Evolutionary conservation across 2,797 vertebrate genomes (phyloP).

Genomic region (Coranthus polyacanthus): DNA sequence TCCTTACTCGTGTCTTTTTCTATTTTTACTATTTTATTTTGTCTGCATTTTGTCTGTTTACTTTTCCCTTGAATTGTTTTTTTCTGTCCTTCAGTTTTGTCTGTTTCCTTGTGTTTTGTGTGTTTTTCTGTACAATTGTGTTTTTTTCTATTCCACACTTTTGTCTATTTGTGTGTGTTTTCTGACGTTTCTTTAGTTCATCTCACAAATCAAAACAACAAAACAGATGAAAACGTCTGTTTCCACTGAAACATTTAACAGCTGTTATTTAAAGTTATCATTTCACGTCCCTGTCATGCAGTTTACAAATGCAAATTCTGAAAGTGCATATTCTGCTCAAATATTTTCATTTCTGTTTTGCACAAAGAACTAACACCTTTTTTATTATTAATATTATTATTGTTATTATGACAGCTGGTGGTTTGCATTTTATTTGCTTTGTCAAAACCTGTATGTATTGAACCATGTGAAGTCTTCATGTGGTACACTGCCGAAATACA

Average conservation of each 20-base stretch:
- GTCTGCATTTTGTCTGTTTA: too few species aligned
- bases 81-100: not conserved
- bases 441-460: slow-evolving; percentile 26
- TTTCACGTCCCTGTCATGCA: not conserved
- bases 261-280: not conserved
- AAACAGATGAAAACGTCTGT: not conserved
- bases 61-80: too few species aligned
- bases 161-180: not conserved
- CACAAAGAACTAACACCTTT: slow-evolving; percentile 59
- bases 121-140: not conserved
- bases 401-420: not conserved
- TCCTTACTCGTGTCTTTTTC: too few species aligned
- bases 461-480: slow-evolving; percentile 50
- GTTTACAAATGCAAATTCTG: too few species aligned
- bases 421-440: slow-evolving; percentile 49
- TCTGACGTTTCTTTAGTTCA: not conserved
- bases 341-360: slow-evolving; percentile 54
- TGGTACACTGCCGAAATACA: slow-evolving; percentile 23
- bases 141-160: not conserved
- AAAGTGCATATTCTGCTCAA: slow-evolving; percentile 13
- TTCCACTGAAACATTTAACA: not conserved
- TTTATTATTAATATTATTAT: not conserved
- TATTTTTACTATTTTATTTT: too few species aligned
- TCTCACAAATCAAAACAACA: not conserved
- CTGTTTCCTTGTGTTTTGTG: not conserved